Base-by-base conservation (phyloP, 2,113 vertebrate species). In the Cyprinodon brontotheroides region DNA sequence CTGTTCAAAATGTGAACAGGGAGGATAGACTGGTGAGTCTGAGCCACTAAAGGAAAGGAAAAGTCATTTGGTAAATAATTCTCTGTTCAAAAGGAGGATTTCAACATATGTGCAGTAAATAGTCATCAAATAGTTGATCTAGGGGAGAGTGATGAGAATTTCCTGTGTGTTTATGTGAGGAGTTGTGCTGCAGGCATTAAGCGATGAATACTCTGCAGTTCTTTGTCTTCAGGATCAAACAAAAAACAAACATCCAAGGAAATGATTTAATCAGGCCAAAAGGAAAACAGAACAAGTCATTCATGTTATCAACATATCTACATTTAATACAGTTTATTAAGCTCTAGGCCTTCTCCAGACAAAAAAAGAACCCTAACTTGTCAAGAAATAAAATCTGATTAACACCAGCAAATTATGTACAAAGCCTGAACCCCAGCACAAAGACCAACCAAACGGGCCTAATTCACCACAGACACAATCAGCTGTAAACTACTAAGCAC, bases 261-360 rank as follows among this genome's bases (percentile, higher is more conserved):
- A 48, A 84, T 3, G 12, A 62, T 87, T 85, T 79, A 86, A 81
- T 80, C 68, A 71, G 69, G 72, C 87, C 80, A 86, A 90, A 66
- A 61, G 71, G 64, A 87, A 87, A 86, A 85, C 70, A 15, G 73
- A 86, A 80, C 74, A 59, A 85, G 68, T 70, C 79, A 69, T 77
- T 77, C 60, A 79, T 82, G 76, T 89, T 91, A 92, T 93, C 74
- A 90, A 92, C 91, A 93, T 93, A 93, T 93, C 91, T 92, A 93
- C 91, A 93, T 93, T 93, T 93, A 93, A 92, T 93, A 92, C 91
- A 93, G 67, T 81, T 91, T 83, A 78, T 89, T 80, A 87, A 89
- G 68, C 83, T 76, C 79, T 86, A 90, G 67, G 79, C 87, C 67
- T 88, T 87, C 68, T 82, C 81, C 64, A 87, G 37, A 88, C 76